Evolutionary conservation across 1,140 invertebrate species (phyloP), one percentile per base, ranked within the genome.

Genomic region (Oppia nitens): DNA sequence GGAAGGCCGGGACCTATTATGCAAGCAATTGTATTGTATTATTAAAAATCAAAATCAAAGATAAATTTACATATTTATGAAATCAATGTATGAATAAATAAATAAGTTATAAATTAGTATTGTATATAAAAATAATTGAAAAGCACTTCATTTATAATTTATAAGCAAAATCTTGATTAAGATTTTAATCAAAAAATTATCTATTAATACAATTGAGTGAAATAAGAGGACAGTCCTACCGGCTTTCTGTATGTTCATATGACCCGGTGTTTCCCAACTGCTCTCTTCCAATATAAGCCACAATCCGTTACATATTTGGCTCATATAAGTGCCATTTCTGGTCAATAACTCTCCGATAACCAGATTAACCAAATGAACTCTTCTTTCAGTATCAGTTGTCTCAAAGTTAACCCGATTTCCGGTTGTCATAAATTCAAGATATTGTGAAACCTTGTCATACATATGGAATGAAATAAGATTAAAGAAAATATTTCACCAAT

Each of bases 221-320:
- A n/a, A n/a, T n/a, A n/a, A n/a, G n/a, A n/a, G n/a, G n/a, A n/a
- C n/a, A n/a, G n/a, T n/a, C n/a, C n/a, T n/a, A 24, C 23, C 26
- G 4, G 4, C 23, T 27, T 51, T 51, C 55, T 57, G 55, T 6
- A 57, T n/a, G 55, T 6, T 6, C 14, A 57, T 9, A 57, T 57
- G 55, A 6, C n/a, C 55, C 20, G 55, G 55, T 4, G 17, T 45
- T 20, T 23, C n/a, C 55, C 55, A 57, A 59, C 9, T 57, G 57
- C 23, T 57, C 51, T 57, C 55, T 28, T 57, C 55, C 23, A 57
- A 6, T 12, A 57, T 54, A 20, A 57, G n/a, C 55, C 55, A 57
- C 47, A 57, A n/a, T 6, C 55, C 55, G 50, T 57, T 57, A n/a
- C n/a, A 20, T n/a, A 57, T 57, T 59, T 57, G n/a, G 24, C 57